Evolutionary conservation across 2,113 vertebrate species (phyloP).

Genomic region (Phylloscopus whistleri): DNA sequence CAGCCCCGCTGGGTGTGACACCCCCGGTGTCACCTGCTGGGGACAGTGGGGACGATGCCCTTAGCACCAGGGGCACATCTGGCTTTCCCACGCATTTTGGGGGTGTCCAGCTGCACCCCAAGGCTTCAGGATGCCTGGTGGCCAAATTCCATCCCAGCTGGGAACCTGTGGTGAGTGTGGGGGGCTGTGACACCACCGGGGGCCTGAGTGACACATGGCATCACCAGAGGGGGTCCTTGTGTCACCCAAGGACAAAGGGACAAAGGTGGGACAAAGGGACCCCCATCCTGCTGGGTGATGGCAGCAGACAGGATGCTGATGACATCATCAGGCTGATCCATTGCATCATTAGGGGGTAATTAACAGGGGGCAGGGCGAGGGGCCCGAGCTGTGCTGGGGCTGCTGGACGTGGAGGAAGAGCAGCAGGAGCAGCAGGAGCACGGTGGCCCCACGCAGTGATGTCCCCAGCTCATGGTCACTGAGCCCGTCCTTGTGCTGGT

Average conservation of each 20-base stretch:
- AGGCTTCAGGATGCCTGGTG: neutral
- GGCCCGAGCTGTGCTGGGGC: rapidly evolving
- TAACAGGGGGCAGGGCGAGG: neutral
- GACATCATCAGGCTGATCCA: neutral
- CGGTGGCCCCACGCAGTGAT: rapidly evolving
- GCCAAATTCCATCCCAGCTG: neutral
- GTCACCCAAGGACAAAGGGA: too few relatives aligned
- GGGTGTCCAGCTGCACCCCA: neutral
- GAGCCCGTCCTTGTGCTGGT: neutral
- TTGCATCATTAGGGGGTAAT: neutral
- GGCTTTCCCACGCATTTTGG: rapidly evolving
- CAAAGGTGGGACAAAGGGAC: neutral
- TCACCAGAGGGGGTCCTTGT: neutral
- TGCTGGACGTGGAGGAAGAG: neutral
- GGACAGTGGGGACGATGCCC: neutral
- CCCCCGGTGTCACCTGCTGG: neutral
- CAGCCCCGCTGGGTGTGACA: rapidly evolving
- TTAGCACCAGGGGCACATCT: rapidly evolving
- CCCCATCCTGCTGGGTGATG: neutral
- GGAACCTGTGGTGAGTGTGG: neutral
- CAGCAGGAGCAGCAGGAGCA: neutral
- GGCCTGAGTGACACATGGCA: neutral
- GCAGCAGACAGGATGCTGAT: neutral
- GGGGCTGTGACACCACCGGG: neutral
- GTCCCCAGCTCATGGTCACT: rapidly evolving